These are phyloP conservation scores for Scophthalmus maximus DNA, from an alignment of 2,113 vertebrate species.

Conservation along the genomic window DNA sequence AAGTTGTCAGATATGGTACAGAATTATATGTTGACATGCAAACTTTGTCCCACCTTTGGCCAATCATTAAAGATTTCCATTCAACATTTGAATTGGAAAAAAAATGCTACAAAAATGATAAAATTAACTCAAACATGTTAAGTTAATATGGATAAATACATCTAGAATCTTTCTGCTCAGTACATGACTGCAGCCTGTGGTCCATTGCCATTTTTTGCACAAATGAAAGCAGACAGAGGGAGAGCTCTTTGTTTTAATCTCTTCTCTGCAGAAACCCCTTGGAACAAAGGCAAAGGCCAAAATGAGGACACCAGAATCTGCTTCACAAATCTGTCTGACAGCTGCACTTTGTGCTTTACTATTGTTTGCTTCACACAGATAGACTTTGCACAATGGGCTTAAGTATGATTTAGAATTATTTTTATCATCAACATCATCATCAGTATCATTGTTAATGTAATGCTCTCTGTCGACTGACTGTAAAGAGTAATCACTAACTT, in stretches of 20 bases:
- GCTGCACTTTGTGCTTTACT: conserved; percentile 31
- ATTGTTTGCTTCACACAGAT: conserved; percentile 11
- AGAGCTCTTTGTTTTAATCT: conserved; percentile 40
- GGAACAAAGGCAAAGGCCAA: conserved; percentile 56
- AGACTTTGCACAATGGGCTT: background rate
- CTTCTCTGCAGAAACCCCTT: conserved; percentile 26
- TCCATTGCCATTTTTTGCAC: conserved; percentile 10
- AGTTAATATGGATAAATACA: too few species aligned
- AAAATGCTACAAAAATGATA: background rate
- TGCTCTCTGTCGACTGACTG: too few species aligned
- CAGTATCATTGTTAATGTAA: background rate
- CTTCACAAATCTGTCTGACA: conserved; percentile 44
- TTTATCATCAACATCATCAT: background rate
- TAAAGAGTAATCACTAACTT: too few species aligned
- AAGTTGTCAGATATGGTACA: too few species aligned
- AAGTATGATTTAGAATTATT: background rate
- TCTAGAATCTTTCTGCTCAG: background rate
- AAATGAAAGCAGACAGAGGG: conserved; percentile 22
- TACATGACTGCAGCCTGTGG: background rate
- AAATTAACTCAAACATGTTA: too few species aligned
- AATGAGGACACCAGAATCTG: conserved; percentile 41
- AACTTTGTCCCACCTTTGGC: background rate
- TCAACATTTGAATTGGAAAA: background rate
- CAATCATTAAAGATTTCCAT: background rate
- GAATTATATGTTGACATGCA: too few species aligned